Conservation (phyloP, 2,888 invertebrate genomes). For the Adela reaumurella region DNA sequence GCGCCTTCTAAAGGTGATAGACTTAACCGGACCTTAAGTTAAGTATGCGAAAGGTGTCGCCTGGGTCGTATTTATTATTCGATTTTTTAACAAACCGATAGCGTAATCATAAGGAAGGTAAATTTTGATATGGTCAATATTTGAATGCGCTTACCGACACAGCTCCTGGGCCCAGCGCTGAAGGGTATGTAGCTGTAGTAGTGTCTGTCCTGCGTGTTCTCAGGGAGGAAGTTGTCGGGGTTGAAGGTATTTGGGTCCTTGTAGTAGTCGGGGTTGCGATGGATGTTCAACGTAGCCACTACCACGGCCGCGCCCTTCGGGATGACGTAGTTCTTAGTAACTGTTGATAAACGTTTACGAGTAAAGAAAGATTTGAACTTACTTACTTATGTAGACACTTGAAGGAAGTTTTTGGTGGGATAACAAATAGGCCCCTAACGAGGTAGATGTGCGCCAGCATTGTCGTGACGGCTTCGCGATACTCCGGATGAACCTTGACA, state of each 20-base stretch:
- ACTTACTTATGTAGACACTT: no score
- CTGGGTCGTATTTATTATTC: no score
- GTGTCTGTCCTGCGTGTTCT: conserved; percentile 69
- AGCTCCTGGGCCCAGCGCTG: conserved; percentile 77
- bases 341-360: conserved; percentile 25
- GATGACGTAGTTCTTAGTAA: conserved; percentile 59
- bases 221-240: conserved; percentile 77
- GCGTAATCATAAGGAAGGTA: conserved; percentile 4
- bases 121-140: background rate
- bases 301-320: conserved; percentile 71
- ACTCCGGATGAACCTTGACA: no score
- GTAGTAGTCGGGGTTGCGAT: conserved; percentile 63
- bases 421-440: no score
- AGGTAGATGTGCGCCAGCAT: no score
- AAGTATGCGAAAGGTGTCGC: no score
- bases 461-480: no score
- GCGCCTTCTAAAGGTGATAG: no score
- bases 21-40: no score
- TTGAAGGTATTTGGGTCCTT: conserved; percentile 69
- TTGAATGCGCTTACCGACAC: conserved; percentile 57
- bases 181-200: conserved; percentile 79
- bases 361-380: no score
- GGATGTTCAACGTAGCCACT: conserved; percentile 63
- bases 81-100: no score
- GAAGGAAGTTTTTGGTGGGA: no score